Evolutionary conservation across 2,113 vertebrate genomes (phyloP).

Genomic region (Cochlearius cochlearius): DNA sequence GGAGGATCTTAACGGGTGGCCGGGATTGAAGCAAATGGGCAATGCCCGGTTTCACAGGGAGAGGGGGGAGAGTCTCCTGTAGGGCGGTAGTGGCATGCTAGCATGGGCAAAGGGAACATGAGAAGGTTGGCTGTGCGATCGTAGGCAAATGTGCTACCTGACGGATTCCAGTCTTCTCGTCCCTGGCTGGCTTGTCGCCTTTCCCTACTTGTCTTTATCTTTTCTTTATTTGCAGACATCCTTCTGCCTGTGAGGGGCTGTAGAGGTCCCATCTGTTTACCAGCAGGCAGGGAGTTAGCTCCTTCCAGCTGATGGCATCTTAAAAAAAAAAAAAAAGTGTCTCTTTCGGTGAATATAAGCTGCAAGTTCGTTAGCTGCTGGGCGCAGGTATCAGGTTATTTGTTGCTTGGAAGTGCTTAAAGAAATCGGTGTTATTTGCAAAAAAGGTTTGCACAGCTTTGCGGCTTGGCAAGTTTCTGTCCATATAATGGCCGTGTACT

Average conservation of each 20-base stretch:
- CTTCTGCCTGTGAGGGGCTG: not conserved
- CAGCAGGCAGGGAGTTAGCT: not conserved
- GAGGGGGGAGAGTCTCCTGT: not conserved
- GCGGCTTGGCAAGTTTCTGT: not conserved
- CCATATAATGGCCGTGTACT: fast-evolving
- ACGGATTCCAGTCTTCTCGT: not conserved
- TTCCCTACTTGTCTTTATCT: not conserved
- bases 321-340: no score
- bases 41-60: not conserved
- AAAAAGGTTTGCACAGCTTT: not conserved
- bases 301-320: not conserved
- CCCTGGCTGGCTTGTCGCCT: not conserved
- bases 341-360: not conserved
- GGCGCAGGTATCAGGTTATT: not conserved
- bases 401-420: not conserved
- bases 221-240: not conserved
- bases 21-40: not conserved
- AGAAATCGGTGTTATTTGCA: not conserved
- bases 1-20: not conserved
- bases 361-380: not conserved
- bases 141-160: fast-evolving
- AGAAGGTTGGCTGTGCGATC: not conserved
- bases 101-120: not conserved
- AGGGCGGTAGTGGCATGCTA: not conserved
- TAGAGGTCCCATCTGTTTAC: not conserved